These are phyloP conservation scores for Platysternon megacephalum DNA, from an alignment of 2,113 vertebrate species.

Conservation along the genomic window DNA sequence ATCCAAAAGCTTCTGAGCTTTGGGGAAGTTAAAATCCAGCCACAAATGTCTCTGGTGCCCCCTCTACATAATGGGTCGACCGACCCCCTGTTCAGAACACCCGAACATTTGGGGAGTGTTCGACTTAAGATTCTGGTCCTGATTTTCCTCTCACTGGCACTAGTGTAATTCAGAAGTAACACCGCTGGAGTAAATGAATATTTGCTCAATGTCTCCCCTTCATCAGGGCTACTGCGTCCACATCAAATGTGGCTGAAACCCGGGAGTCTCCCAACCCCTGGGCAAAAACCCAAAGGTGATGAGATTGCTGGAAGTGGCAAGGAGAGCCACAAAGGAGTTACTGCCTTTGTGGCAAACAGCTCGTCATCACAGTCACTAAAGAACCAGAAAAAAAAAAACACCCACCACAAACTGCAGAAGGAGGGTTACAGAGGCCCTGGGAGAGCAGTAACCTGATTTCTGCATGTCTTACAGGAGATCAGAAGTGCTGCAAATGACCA, in stretches of 20 bases:
- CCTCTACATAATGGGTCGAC: background rate
- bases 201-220: background rate
- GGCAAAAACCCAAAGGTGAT: background rate
- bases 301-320: background rate
- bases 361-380: background rate
- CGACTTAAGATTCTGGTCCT: background rate
- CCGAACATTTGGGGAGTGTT: background rate
- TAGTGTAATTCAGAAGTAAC: background rate
- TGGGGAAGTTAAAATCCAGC: background rate
- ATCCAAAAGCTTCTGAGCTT: background rate
- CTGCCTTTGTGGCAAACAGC: background rate
- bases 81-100: background rate
- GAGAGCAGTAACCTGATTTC: background rate
- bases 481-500: background rate
- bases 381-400: background rate
- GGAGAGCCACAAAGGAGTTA: background rate
- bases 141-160: background rate
- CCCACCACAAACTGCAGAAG: background rate
- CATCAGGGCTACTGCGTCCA: background rate
- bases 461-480: background rate
- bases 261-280: background rate
- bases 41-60: background rate
- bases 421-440: background rate
- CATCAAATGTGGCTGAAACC: background rate
- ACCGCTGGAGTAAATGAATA: background rate